Evolutionary conservation across 2,797 vertebrate genomes (phyloP).

Genomic region (Leptatherina wallacei): DNA sequence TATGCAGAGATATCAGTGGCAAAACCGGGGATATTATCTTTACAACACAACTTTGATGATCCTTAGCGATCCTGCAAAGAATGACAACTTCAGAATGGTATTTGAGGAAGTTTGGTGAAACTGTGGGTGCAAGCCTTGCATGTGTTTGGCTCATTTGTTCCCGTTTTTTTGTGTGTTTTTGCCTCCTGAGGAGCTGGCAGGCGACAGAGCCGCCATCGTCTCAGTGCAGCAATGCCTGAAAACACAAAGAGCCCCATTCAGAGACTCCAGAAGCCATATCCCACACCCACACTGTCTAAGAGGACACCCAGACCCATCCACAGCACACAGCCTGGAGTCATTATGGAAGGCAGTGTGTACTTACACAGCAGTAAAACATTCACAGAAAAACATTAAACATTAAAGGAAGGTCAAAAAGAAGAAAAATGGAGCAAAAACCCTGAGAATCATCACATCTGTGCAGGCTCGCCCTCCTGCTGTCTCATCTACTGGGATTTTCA

Average conservation of each 20-base stretch:
- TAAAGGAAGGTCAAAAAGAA: constrained; percentile 5
- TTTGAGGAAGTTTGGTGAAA: neutral
- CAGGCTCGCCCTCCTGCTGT: constrained; percentile 32
- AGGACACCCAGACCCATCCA: constrained; percentile 61
- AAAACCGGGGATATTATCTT: constrained; percentile 3
- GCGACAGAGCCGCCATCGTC: constrained; percentile 44
- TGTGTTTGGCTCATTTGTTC: constrained; percentile 24
- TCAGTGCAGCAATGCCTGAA: constrained; percentile 35
- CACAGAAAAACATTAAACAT: constrained; percentile 39
- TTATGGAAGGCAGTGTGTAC: constrained; percentile 46
- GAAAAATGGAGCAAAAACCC: constrained; percentile 11
- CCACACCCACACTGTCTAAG: constrained; percentile 60
- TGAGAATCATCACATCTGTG: constrained; percentile 19
- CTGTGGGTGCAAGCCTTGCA: neutral
- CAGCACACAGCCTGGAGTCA: constrained; percentile 67
- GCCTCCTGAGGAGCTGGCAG: constrained; percentile 30
- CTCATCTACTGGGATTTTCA: constrained; percentile 27
- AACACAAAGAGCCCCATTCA: constrained; percentile 76
- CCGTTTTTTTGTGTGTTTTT: constrained; percentile 26
- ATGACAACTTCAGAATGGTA: constrained; percentile 10
- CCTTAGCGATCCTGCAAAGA: neutral
- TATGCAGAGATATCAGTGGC: constrained; percentile 10
- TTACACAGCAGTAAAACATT: constrained; percentile 47
- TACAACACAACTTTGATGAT: neutral
- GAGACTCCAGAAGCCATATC: constrained; percentile 40